Evolutionary conservation across 2,888 invertebrate species (phyloP), one percentile per base, ranked within the genome.

Genomic region (Cacoxenus indagator): DNA sequence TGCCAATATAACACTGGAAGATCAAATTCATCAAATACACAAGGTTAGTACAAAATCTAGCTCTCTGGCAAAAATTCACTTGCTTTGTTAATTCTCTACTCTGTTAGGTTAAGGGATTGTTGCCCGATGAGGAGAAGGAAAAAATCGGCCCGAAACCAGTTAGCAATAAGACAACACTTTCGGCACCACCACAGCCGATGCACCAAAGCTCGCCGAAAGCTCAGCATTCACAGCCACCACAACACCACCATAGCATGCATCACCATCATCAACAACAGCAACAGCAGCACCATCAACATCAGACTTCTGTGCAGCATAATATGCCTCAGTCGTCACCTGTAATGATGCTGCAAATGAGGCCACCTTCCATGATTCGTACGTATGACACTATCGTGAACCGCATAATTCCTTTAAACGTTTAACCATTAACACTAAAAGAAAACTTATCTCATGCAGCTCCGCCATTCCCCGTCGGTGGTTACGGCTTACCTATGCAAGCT

Each of bases 1-100:
- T 46, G 97, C 97, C 0, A 97, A 97, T 86, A 97, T 98, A 83
- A 97, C 97, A 1, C 91, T 98, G 31, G 97, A 98, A 85, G 98
- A 98, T 82, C 98, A 97, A 89, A 98, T 98, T 78, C 96, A 96
- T 88, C 97, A 97, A 89, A 98, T 98, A 81, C 98, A 98, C 87
- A 97, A 97, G 89, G 95, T 82, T 69, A 24, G 0, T 29, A n/a
- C 2, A 57, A 9, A 51, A 19, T 54, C n/a, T 65, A n/a, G 51
- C 77, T 76, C 22, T 71, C 85, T 86, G 87, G 62, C 27, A 46
- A 17, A 37, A 46, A 24, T 43, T 54, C n/a, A 45, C 14, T 43
- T 22, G 1, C 11, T 51, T 4, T 57, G 14, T 24, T 29, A n/a
- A 5, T 54, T 51, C 22, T 29, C 9, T 27, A 11, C 11, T 55